phyloP scores from a whole-genome alignment of 2,113 vertebrate species.

The Bos javanicus region DNA sequence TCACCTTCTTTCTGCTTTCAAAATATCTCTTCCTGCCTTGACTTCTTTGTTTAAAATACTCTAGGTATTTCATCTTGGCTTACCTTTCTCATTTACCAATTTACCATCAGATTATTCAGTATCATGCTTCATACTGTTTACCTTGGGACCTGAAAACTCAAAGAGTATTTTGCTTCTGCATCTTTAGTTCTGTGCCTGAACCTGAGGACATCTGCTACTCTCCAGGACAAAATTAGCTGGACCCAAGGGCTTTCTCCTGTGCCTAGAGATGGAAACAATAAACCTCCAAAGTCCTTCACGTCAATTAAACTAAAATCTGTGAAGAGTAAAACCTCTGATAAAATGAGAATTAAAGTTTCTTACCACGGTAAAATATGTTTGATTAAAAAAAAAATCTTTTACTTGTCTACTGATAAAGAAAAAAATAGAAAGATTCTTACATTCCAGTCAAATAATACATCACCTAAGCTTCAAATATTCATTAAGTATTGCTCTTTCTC shows the following conservation, averaged over 20 bases:
- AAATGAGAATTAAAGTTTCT: slow-evolving; percentile 1
- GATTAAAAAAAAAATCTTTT: background rate
- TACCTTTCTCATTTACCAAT: background rate
- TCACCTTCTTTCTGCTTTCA: background rate
- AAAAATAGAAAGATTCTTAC: background rate
- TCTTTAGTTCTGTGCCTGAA: background rate
- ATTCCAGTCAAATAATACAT: background rate
- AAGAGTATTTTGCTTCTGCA: background rate
- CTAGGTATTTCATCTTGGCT: background rate
- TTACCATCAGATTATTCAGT: background rate
- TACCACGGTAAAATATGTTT: background rate
- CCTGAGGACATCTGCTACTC: background rate
- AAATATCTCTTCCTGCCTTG: background rate
- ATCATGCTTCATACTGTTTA: background rate
- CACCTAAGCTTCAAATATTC: background rate
- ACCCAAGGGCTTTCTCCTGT: background rate
- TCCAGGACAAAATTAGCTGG: background rate
- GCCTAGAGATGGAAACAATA: background rate
- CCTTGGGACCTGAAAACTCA: background rate
- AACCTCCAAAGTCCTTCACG: background rate
- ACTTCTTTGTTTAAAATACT: background rate
- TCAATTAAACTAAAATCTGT: background rate
- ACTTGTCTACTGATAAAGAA: background rate
- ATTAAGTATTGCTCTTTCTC: background rate
- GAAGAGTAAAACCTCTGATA: background rate